Evolutionary conservation across 2,797 vertebrate genomes (phyloP).

Genomic region (Poeciliopsis infans): DNA sequence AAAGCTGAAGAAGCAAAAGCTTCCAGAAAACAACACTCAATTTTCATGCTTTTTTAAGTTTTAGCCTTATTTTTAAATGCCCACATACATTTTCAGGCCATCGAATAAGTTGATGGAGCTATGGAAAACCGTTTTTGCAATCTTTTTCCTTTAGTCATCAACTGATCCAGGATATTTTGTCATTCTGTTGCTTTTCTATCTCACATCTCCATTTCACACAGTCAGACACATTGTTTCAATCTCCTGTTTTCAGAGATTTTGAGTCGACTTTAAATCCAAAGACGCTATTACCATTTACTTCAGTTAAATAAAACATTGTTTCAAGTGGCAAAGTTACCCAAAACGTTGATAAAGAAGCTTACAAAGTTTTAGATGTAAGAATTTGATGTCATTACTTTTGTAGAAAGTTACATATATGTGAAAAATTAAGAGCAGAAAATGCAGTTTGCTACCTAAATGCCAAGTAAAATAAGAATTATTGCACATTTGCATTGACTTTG

Average conservation of each 20-base stretch:
- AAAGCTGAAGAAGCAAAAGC: background rate
- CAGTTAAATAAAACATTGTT: background rate
- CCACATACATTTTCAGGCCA: background rate
- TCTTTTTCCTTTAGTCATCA: background rate
- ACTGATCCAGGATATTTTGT: background rate
- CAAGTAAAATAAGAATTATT: background rate
- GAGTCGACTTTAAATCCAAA: background rate
- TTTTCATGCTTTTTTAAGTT: background rate
- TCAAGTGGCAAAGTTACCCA: background rate
- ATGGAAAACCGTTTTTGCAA: background rate
- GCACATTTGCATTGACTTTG: background rate
- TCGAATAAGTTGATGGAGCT: background rate
- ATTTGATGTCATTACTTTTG: background rate
- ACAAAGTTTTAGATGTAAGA: background rate
- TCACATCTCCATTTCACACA: background rate
- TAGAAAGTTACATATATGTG: background rate
- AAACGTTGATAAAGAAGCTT: background rate
- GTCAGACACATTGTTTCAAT: background rate
- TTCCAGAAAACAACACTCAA: background rate
- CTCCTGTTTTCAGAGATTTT: background rate
- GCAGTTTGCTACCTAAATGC: background rate
- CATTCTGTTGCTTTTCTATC: background rate
- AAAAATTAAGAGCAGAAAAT: background rate
- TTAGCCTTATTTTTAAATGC: background rate
- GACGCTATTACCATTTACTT: background rate